phyloP scores from a whole-genome alignment of 2,888 invertebrate species.

The Rotaria macrura region DNA sequence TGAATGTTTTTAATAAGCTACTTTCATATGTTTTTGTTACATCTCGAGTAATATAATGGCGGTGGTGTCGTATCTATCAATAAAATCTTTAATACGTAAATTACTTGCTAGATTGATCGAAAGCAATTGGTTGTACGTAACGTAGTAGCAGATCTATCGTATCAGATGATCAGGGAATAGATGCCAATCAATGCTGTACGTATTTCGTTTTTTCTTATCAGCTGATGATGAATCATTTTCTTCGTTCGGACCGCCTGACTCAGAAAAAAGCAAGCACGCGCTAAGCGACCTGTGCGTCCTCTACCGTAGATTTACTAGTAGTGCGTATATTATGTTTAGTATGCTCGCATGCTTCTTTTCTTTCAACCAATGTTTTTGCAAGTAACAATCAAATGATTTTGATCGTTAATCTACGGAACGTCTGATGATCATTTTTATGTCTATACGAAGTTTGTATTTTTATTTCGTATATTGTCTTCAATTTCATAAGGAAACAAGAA shows the following conservation, averaged over 20 bases:
- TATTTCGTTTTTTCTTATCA: background rate
- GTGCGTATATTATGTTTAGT: background rate
- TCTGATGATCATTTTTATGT: background rate
- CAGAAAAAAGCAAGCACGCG: background rate
- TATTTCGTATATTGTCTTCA: too few species aligned
- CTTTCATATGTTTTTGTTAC: too few species aligned
- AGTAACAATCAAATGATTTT: background rate
- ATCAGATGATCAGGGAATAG: too few species aligned
- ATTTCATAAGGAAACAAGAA: too few species aligned
- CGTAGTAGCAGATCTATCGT: too few species aligned
- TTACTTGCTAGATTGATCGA: too few species aligned
- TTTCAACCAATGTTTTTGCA: background rate
- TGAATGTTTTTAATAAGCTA: too few species aligned
- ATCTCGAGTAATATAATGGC: too few species aligned
- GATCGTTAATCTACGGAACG: background rate
- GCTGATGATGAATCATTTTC: background rate
- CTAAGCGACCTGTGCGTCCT: background rate
- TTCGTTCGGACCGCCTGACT: background rate
- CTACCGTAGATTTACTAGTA: background rate
- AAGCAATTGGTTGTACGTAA: too few species aligned
- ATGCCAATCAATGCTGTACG: too few species aligned
- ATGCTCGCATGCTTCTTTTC: background rate
- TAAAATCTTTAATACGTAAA: too few species aligned
- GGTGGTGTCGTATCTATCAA: too few species aligned
- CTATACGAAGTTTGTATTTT: background rate